These are phyloP conservation scores for Colius striatus DNA, from an alignment of 2,113 vertebrate species.

Conservation along the genomic window DNA sequence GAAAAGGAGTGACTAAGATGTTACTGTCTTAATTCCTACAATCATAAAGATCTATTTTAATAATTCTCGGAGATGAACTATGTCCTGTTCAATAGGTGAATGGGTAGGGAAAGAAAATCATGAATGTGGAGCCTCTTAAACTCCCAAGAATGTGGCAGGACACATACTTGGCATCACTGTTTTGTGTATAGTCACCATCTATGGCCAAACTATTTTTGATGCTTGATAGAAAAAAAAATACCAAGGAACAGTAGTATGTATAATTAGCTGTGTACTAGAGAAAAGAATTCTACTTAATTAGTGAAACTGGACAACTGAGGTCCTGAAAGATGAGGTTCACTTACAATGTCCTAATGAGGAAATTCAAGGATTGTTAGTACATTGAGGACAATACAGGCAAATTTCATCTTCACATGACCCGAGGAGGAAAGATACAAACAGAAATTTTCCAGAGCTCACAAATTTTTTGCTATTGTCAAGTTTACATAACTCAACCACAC, in stretches of 20 bases:
- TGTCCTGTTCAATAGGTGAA: not conserved
- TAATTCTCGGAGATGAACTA: not conserved
- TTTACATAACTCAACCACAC: not conserved
- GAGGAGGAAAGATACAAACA: not conserved
- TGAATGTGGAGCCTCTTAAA: not conserved
- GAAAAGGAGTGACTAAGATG: not conserved
- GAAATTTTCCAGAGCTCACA: not conserved
- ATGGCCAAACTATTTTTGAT: not conserved
- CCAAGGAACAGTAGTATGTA: not conserved
- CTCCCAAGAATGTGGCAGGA: not conserved
- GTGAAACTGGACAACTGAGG: not conserved
- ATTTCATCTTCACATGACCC: not conserved
- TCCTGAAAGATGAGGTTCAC: not conserved
- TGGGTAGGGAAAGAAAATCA: not conserved
- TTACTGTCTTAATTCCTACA: not conserved
- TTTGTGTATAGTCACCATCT: not conserved
- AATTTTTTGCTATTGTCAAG: not conserved
- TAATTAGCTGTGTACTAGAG: not conserved
- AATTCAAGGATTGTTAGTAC: fast-evolving
- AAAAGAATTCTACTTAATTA: not conserved
- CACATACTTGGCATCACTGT: not conserved
- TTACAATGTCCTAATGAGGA: not conserved
- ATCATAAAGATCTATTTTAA: not conserved
- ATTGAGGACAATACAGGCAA: not conserved
- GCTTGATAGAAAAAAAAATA: not conserved